A percentile compares a stretch with the other conserved stretches of the same genome.
phyloP scores from a whole-genome alignment of 2,888 invertebrate genomes.

The Thereva unica region DNA sequence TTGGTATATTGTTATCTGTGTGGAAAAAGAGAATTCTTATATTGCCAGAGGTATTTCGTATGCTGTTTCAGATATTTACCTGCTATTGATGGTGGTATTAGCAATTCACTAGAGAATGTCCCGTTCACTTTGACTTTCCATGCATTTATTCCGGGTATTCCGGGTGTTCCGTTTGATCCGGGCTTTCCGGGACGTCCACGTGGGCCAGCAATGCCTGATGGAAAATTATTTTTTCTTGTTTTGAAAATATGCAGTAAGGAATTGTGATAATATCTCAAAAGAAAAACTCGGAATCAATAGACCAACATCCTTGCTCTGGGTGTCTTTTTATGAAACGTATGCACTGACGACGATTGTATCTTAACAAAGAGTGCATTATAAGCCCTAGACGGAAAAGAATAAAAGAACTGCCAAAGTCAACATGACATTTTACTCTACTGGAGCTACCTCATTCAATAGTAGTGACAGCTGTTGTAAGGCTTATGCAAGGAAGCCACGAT shows the following conservation, averaged over 20 bases:
- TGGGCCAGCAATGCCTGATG: conserved; percentile 62
- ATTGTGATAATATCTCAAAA: background rate
- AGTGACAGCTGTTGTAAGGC: no score
- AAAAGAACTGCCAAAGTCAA: no score
- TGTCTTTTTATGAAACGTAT: no score
- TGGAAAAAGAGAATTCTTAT: conserved; percentile 27
- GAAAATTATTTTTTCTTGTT: background rate
- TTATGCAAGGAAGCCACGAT: no score
- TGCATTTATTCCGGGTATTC: conserved; percentile 80
- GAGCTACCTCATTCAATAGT: no score
- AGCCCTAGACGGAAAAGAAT: no score
- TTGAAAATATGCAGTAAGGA: background rate
- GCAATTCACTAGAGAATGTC: conserved; percentile 65
- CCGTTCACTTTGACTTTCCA: conserved; percentile 70
- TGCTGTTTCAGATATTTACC: conserved; percentile 58
- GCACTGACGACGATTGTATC: no score
- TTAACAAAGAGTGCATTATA: no score
- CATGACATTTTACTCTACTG: no score
- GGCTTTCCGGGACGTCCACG: conserved; percentile 75
- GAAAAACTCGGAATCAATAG: no score
- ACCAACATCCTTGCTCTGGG: no score
- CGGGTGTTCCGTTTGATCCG: conserved; percentile 74
- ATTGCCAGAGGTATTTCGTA: background rate
- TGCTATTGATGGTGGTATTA: conserved; percentile 85
- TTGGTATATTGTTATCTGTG: conserved; percentile 52